Evolutionary conservation across 2,888 invertebrate genomes (phyloP), one percentile per base, ranked within the genome.

Genomic region (Acleris emargana): DNA sequence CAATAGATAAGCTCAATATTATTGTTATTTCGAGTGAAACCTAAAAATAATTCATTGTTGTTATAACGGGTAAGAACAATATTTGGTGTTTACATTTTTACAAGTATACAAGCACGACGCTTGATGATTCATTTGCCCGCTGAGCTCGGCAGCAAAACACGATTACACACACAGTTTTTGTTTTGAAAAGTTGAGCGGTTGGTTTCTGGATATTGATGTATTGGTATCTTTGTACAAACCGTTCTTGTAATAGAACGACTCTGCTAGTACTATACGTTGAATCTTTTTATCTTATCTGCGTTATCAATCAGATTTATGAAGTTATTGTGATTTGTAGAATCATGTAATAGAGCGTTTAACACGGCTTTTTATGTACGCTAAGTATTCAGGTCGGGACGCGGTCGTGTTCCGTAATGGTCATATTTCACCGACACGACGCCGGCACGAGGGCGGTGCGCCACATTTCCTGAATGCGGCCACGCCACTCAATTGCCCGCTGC

Each of bases 251-350:
- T 17, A 32, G 28, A 45, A 38, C 51, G 38, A 6, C 20, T 45
- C 51, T 52, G 32, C 18, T 18, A 32, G 22, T 16, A 38, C n/a
- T n/a, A n/a, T n/a, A n/a, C 32, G 47, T 38, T 6, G 16, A 50
- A 47, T 47, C 16, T 53, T 59, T 28, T 64, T 64, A 64, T 64
- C 63, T 58, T 47, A 64, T 64, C 63, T n/a, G 52, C 38, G 38
- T 58, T 47, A 58, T 20, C 16, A 13, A 38, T 42, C 43, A 58
- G 58, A 64, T 53, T 64, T 58, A 64, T 52, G 16, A 17, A 25
- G 17, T 59, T 51, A 25, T 58, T 64, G 58, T 58, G 45, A 52
- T 38, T 38, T 32, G 47, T 42, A 7, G 18, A 38, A 32, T 47
- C 52, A 52, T 58, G 38, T 32, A 45, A 58, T 45, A 16, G 32